Base-by-base conservation (phyloP, 1,140 invertebrate genomes). In the Lordiphosa mommai region DNA sequence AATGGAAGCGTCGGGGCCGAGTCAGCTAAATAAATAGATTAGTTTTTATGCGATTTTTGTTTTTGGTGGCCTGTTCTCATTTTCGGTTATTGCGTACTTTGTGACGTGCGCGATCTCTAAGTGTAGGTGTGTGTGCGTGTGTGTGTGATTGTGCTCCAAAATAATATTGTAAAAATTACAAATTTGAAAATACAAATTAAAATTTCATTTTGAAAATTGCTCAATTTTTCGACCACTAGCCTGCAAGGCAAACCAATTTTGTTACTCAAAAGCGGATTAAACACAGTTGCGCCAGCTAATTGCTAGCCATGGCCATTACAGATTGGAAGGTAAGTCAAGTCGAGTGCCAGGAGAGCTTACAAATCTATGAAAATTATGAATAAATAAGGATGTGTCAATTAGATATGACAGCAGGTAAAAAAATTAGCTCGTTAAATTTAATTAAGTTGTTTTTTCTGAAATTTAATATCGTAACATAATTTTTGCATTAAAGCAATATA, bases 11-110 rank as follows among this genome's bases (percentile, higher is more conserved):
- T 49, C 34, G 64, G 23, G 23, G 10, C 68, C 46, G 58, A 61
- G 70, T 66, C 70, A 72, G 76, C 55, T 55, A 79, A 84, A 84
- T 80, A 80, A 80, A 80, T 80, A 80, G 66, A 80, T 80, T 80
- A 80, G 76, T 80, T 84, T 76, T 65, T 23, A 59, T 46, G 46
- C 53, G 61, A 55, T 38, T 60, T 47, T 56, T 14, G 27, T 46
- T 46, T 46, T 29, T 32, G 43, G 43, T 14, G 30, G 30, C 17
- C 20, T 13, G 41, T 41, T 4, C 4, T 34, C 7, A 2, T 23
- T 33, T 23, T 58, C 34, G 17, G 37, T 44, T 53, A 64, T 59
- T 79, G 57, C 72, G 63, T 77, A 77, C 46, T 80, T 49, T 59
- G 70, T 79, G 74, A 79, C 74, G 74, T 55, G 37, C 60, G 51